phyloP scores from a whole-genome alignment of 1,140 invertebrate species.

The Manduca sexta region DNA sequence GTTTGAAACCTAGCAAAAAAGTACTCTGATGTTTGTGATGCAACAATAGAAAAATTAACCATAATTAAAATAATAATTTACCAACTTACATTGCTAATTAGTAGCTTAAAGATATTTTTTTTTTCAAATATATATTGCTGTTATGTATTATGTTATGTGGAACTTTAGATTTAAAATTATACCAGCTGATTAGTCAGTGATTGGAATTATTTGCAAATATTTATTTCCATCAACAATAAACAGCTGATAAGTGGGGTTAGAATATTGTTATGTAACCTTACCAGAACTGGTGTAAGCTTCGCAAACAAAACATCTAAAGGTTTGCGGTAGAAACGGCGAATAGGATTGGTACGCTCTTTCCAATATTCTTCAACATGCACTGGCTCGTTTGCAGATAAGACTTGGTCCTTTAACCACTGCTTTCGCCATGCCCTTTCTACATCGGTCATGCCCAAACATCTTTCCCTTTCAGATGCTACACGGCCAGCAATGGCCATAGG shows the following conservation, averaged over 20 bases:
- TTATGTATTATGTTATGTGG: too few species aligned
- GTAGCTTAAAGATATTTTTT: too few species aligned
- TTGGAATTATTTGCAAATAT: too few species aligned
- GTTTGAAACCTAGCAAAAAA: too few species aligned
- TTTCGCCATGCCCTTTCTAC: slow-evolving; percentile 88
- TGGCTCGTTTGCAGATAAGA: slow-evolving; percentile 82
- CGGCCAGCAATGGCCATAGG: slow-evolving; percentile 85
- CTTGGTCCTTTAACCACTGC: slow-evolving; percentile 88
- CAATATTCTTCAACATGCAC: slow-evolving; percentile 78
- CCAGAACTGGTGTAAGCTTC: slow-evolving; percentile 73
- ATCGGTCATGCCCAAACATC: slow-evolving; percentile 86
- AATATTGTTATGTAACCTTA: slow-evolving; percentile 69
- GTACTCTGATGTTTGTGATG: too few species aligned
- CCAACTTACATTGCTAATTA: too few species aligned
- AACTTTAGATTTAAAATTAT: too few species aligned
- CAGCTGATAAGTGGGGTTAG: slow-evolving; percentile 12
- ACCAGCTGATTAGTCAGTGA: too few species aligned
- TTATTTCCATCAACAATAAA: neutral
- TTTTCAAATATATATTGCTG: too few species aligned
- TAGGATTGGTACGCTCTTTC: slow-evolving; percentile 81
- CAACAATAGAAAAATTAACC: too few species aligned
- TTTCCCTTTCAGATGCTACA: slow-evolving; percentile 81
- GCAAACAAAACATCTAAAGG: slow-evolving; percentile 79
- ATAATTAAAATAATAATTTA: too few species aligned
- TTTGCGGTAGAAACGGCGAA: slow-evolving; percentile 82